These are phyloP conservation scores for Felis chaus DNA, from an alignment of 2,113 vertebrate species.

Conservation along the genomic window DNA sequence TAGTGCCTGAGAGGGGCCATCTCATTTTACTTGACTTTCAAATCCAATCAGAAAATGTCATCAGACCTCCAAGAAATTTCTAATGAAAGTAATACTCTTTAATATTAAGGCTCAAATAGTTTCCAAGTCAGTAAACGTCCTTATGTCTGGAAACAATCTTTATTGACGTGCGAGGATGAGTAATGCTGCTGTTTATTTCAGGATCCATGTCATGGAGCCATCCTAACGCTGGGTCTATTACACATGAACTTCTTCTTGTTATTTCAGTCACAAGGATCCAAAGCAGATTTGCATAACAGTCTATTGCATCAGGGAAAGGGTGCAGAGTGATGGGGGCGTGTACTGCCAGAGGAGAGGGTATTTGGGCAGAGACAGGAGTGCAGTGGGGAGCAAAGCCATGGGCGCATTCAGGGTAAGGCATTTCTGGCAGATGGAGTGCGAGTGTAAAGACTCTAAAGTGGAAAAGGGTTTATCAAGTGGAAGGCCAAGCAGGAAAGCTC, in stretches of 20 bases:
- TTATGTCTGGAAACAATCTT: slow-evolving; percentile 58
- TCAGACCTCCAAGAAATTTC: slow-evolving; percentile 54
- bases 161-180: slow-evolving; percentile 45
- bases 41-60: slow-evolving; percentile 40
- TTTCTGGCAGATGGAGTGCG: not conserved
- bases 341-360: not conserved
- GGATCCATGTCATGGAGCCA: not conserved
- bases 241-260: not conserved
- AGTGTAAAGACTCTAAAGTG: not conserved
- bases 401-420: not conserved
- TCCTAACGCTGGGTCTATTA: slow-evolving; percentile 13
- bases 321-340: not conserved
- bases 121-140: slow-evolving; percentile 52
- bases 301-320: not conserved
- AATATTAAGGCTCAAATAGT: slow-evolving; percentile 34
- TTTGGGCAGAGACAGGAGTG: not conserved
- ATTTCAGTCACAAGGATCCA: not conserved
- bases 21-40: slow-evolving; percentile 20
- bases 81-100: slow-evolving; percentile 55
- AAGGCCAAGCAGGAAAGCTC: not conserved
- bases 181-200: slow-evolving; percentile 36
- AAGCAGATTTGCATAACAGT: not conserved
- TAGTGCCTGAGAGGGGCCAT: not conserved
- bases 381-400: not conserved
- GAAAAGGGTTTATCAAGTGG: not conserved